A percentile compares a stretch with the other conserved stretches of the same genome.
These are phyloP conservation scores for Mola mola DNA, from an alignment of 2,113 vertebrate species.

Conservation along the genomic window DNA sequence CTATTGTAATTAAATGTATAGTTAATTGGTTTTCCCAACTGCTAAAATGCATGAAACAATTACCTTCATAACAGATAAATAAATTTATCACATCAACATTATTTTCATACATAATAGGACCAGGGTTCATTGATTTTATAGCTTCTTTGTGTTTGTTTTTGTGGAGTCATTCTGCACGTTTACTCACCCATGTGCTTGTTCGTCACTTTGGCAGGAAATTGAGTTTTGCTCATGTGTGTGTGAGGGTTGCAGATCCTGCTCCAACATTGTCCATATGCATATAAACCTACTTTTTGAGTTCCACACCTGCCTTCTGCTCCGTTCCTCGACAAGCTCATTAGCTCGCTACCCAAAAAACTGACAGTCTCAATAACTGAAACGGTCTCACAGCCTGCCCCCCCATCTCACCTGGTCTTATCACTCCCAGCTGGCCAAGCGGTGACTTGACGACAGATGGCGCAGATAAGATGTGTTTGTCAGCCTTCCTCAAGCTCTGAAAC, in stretches of 20 bases:
- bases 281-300: constrained; percentile 61
- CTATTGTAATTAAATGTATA: no score
- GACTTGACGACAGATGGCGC: constrained; percentile 67
- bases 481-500: constrained; percentile 38
- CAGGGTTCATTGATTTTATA: constrained; percentile 4
- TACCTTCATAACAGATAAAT: no score
- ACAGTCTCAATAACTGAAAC: constrained; percentile 38
- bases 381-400: constrained; percentile 8
- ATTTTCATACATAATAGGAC: no score
- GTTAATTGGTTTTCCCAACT: no score
- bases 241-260: constrained; percentile 42
- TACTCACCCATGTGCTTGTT: constrained; percentile 54
- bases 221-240: constrained; percentile 50
- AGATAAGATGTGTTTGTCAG: constrained; percentile 56
- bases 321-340: constrained; percentile 40
- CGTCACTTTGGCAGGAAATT: constrained; percentile 64
- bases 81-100: no score
- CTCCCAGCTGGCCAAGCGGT: constrained; percentile 55
- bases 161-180: constrained; percentile 24
- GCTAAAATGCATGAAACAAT: no score
- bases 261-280: constrained; percentile 50
- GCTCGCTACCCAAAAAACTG: constrained; percentile 41
- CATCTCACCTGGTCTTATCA: constrained; percentile 37
- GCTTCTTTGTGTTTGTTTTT: constrained; percentile 1
- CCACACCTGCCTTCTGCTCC: constrained; percentile 39